Conservation (phyloP, 2,797 vertebrate genomes). For the Alexandromys oeconomus region DNA sequence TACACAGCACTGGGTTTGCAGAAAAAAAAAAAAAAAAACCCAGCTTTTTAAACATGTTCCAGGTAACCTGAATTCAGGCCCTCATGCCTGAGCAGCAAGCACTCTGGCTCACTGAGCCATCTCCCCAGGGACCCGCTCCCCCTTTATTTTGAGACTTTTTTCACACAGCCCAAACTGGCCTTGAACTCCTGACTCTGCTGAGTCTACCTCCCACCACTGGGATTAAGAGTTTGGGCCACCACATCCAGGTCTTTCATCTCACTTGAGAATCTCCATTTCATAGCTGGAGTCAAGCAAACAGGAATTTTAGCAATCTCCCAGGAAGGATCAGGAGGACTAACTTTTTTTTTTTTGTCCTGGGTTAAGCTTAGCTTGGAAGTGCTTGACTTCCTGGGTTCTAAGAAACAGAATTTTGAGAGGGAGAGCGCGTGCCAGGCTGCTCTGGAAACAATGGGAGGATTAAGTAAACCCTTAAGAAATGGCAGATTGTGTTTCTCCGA, state of each 20-base stretch:
- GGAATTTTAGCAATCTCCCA: background rate
- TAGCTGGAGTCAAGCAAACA: background rate
- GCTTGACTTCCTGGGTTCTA: constrained; percentile 65
- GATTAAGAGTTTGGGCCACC: background rate
- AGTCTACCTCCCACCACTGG: background rate
- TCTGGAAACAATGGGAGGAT: constrained; percentile 44
- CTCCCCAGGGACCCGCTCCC: background rate
- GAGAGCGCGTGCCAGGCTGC: constrained; percentile 43
- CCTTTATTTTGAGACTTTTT: background rate
- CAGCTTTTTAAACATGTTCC: background rate
- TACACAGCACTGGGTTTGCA: background rate
- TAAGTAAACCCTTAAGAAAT: constrained; percentile 63
- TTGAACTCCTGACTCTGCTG: background rate
- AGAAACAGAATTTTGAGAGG: constrained; percentile 51
- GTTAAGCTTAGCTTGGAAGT: constrained; percentile 54
- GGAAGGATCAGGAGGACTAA: background rate
- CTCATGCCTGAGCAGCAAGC: background rate
- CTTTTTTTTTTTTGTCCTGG: background rate
- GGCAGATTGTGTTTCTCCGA: constrained; percentile 45
- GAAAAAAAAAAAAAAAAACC: background rate
- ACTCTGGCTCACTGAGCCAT: background rate
- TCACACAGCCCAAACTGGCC: background rate
- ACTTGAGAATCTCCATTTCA: background rate
- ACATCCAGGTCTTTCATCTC: background rate
- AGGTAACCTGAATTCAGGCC: background rate